A percentile compares a stretch with the other conserved stretches of the same genome.
phyloP scores from a whole-genome alignment of 2,797 vertebrate genomes.

The Poeciliopsis gracilis region DNA sequence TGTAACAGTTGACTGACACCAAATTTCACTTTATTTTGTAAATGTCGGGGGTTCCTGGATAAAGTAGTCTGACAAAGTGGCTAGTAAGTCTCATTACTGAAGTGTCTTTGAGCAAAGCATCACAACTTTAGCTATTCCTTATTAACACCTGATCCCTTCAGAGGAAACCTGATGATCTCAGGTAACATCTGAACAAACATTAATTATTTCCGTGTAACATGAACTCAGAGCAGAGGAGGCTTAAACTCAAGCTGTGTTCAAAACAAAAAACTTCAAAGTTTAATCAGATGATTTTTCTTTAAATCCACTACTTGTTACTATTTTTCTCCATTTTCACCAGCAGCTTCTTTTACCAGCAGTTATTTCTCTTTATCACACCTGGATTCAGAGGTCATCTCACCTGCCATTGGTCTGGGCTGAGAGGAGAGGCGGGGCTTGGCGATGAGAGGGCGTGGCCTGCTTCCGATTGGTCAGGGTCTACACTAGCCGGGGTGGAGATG shows the following conservation, averaged over 20 bases:
- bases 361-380: background rate
- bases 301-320: background rate
- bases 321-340: background rate
- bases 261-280: background rate
- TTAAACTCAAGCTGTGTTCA: background rate
- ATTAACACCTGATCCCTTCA: conserved; percentile 13
- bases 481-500: background rate
- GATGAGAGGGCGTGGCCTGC: conserved; percentile 14
- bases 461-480: background rate
- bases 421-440: conserved; percentile 13
- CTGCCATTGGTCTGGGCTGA: conserved; percentile 80
- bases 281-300: background rate
- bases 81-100: background rate
- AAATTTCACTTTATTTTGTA: too few species aligned
- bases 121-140: background rate
- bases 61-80: background rate
- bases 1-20: too few species aligned
- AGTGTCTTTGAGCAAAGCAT: conserved; percentile 1
- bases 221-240: background rate
- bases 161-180: conserved; percentile 15
- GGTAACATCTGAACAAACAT: conserved; percentile 40
- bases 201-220: conserved; percentile 4
- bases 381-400: conserved; percentile 44
- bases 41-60: background rate
- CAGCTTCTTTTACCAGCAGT: background rate